Evolutionary conservation across 1,140 invertebrate genomes (phyloP).

Genomic region (Pomacea maculata): DNA sequence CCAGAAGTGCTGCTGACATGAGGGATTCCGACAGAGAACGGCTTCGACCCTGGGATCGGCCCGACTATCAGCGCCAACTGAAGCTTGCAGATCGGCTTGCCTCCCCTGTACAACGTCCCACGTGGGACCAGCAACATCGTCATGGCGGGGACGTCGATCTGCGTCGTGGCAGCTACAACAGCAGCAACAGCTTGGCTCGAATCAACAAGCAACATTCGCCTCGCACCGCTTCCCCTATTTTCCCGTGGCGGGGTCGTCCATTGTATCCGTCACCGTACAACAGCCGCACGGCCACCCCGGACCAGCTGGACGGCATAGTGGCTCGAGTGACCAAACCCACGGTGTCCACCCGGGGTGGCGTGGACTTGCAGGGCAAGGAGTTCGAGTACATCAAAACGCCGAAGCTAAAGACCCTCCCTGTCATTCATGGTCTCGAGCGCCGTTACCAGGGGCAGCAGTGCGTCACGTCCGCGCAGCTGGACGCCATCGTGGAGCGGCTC

Average conservation of each 20-base stretch:
- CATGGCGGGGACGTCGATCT: neutral
- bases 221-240: neutral
- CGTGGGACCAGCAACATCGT: neutral
- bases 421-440: slow-evolving; percentile 44
- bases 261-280: neutral
- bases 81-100: neutral
- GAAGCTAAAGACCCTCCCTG: slow-evolving; percentile 43
- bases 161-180: neutral
- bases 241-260: neutral
- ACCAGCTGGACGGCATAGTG: slow-evolving; percentile 42
- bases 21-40: neutral
- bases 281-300: slow-evolving; percentile 25
- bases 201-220: neutral
- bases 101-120: neutral
- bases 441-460: slow-evolving; percentile 43
- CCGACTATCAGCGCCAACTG: neutral
- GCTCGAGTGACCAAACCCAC: slow-evolving; percentile 43
- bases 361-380: slow-evolving; percentile 40
- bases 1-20: neutral
- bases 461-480: slow-evolving; percentile 35
- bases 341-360: slow-evolving; percentile 44
- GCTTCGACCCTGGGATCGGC: slow-evolving; percentile 4
- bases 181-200: neutral
- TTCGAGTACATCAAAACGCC: slow-evolving; percentile 42
- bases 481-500: slow-evolving; percentile 44